Conservation (phyloP, 2,113 vertebrate genomes). For the Myanophis thanlyinensis region DNA sequence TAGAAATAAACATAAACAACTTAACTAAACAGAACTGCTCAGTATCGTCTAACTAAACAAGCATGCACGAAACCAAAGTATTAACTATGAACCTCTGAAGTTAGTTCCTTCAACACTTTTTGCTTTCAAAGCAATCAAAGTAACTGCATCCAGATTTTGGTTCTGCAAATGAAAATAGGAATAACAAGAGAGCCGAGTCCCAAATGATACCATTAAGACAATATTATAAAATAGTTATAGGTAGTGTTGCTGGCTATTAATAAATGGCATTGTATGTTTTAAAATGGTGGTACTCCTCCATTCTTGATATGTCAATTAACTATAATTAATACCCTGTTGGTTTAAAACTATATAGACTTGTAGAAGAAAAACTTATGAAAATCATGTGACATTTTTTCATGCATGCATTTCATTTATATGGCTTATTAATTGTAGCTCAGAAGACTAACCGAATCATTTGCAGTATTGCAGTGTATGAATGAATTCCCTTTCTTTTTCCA, state of each 20-base stretch:
- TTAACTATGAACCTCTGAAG: not conserved
- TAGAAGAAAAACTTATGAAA: not conserved
- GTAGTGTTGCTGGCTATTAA: not conserved
- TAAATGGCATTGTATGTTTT: not conserved
- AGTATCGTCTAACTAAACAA: not conserved
- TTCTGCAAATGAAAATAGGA: not conserved
- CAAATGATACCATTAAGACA: conserved; percentile 2
- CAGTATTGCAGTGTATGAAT: not conserved
- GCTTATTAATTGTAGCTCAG: not conserved
- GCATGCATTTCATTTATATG: not conserved
- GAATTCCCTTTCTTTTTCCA: not conserved
- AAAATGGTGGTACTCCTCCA: not conserved
- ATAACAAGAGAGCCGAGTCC: conserved; percentile 45
- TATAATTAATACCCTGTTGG: not conserved
- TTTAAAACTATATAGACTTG: not conserved
- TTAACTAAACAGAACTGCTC: not conserved
- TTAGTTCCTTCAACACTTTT: not conserved
- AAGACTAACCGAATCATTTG: not conserved
- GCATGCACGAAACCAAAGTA: not conserved
- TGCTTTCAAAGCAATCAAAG: not conserved
- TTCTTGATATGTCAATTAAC: not conserved
- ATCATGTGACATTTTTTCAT: not conserved
- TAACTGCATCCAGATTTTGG: not conserved
- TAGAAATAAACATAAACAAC: not conserved
- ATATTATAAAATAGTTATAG: conserved; percentile 34